These are phyloP conservation scores for Azemiops feae DNA, from an alignment of 2,113 vertebrate genomes.

Conservation along the genomic window DNA sequence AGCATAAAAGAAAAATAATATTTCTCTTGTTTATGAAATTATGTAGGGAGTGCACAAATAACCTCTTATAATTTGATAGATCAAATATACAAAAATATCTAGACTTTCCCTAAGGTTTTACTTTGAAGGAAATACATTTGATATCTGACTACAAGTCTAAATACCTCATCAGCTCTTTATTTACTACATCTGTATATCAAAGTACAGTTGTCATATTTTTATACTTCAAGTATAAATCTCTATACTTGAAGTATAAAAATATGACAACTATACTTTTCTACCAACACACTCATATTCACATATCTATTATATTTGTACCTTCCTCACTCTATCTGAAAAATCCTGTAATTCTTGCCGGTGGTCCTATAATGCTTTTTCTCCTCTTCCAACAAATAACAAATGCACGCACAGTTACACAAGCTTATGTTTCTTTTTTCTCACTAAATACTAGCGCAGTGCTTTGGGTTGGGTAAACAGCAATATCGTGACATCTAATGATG, in stretches of 20 bases:
- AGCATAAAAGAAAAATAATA: neutral
- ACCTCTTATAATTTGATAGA: neutral
- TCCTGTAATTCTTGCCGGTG: neutral
- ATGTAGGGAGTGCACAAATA: neutral
- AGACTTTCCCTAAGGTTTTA: neutral
- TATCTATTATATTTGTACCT: neutral
- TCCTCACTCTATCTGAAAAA: neutral
- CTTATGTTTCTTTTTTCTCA: neutral
- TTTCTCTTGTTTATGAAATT: neutral
- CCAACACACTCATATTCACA: neutral
- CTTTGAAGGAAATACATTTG: neutral
- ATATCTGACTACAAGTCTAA: neutral
- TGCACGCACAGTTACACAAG: neutral
- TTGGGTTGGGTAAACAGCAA: neutral
- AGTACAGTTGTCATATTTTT: no score
- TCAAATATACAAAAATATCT: neutral
- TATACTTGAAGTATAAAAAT: neutral
- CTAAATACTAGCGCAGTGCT: neutral
- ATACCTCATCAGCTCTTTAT: neutral
- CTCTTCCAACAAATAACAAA: neutral
- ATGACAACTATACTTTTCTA: neutral
- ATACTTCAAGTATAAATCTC: no score
- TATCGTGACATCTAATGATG: neutral
- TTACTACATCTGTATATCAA: neutral
- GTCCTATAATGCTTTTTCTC: neutral